These are phyloP conservation scores for Xanthostigma xanthostigma DNA, from an alignment of 2,888 invertebrate species.

Conservation along the genomic window DNA sequence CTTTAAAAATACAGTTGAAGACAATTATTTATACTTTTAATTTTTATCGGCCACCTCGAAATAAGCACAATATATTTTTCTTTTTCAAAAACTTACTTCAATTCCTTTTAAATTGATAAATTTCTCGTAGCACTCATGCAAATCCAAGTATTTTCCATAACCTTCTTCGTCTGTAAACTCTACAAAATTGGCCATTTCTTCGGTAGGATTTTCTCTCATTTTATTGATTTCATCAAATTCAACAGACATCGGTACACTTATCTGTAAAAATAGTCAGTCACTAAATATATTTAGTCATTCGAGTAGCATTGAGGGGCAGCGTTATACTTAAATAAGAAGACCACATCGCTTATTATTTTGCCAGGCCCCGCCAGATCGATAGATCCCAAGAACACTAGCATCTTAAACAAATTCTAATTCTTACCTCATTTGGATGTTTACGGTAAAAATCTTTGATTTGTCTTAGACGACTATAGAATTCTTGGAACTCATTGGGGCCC, in stretches of 20 bases:
- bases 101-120: slow-evolving; percentile 95
- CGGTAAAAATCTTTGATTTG: slow-evolving; percentile 93
- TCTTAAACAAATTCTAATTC: background rate
- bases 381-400: background rate
- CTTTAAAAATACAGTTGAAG: background rate
- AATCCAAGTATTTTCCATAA: slow-evolving; percentile 93
- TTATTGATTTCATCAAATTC: slow-evolving; percentile 93
- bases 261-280: slow-evolving; percentile 31
- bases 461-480: slow-evolving; percentile 88
- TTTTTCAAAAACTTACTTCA: slow-evolving; percentile 42
- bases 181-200: slow-evolving; percentile 72
- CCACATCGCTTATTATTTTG: too few species aligned
- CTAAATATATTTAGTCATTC: background rate
- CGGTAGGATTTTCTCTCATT: slow-evolving; percentile 76
- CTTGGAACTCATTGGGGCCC: slow-evolving; percentile 96
- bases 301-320: too few species aligned
- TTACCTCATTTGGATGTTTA: slow-evolving; percentile 87
- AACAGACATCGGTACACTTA: slow-evolving; percentile 90
- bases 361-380: too few species aligned
- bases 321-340: too few species aligned
- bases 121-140: slow-evolving; percentile 91
- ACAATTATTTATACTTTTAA: background rate
- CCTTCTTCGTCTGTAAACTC: slow-evolving; percentile 99
- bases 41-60: too few species aligned
- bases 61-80: background rate